Base-by-base conservation (phyloP, 1,140 invertebrate species). In the Pantala flavescens region DNA sequence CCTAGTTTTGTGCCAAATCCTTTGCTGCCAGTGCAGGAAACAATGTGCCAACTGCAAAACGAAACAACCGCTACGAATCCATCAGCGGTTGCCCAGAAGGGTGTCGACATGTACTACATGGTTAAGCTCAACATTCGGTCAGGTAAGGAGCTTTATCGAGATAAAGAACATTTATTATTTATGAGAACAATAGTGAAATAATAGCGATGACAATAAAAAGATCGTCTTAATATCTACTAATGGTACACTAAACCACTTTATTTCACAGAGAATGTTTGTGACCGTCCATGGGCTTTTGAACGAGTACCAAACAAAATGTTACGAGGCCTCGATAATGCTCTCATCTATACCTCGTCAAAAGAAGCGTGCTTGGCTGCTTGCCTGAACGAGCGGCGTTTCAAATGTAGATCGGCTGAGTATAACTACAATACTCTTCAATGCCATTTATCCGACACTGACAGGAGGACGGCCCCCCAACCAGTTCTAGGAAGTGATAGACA, bases 71-170 rank as follows among this genome's bases (percentile, higher is more conserved):
- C 94, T 3, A 90, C 90, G 77, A 96, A 96, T 82, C 94, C 94
- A 0, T 88, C 90, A 75, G 91, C 92, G 9, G 86, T 88, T 55
- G 91, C 95, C 7, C 90, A 91, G 80, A 86, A 92, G 23, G 91
- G 93, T 3, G 92, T 92, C 78, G 96, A 94, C 82, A 93, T 94
- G 85, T 97, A 97, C 82, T 97, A 96, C 85, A 96, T 97, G 93
- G 92, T 94, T 78, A 97, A 97, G 84, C 84, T 96, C 78, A 91
- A 95, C 84, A 87, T 97, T 77, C 84, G 93, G 84, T 93, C 93
- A 77, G 89, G 89, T 90, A 83, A 85, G 80, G 76, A 55, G 16
- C 75, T 36, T 24, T 71, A 24, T 71, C 24, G 72, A 11, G n/a
- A 70, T 3, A n/a, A n/a, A n/a, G n/a, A n/a, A n/a, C n/a, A n/a